phyloP scores from a whole-genome alignment of 2,113 vertebrate species.

The Ondatra zibethicus region DNA sequence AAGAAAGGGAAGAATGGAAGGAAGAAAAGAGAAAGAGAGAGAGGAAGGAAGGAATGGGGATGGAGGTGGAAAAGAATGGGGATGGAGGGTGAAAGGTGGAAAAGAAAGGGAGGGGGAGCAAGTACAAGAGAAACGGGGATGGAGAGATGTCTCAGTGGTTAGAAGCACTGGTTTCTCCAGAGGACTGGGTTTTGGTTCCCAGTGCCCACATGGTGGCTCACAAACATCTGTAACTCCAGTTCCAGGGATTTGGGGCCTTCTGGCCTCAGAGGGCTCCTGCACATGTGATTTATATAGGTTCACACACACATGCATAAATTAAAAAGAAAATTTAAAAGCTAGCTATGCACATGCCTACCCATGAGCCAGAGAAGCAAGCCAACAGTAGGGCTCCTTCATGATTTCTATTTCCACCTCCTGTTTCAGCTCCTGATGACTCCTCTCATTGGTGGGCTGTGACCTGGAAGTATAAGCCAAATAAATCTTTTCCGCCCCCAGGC shows the following conservation, averaged over 20 bases:
- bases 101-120: neutral
- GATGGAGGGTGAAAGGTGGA: neutral
- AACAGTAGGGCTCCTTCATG: neutral
- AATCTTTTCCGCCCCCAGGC: neutral
- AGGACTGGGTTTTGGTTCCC: neutral
- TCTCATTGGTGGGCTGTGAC: neutral
- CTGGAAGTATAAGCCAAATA: neutral
- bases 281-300: neutral
- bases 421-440: neutral
- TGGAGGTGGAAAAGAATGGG: neutral
- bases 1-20: too few relatives aligned
- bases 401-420: neutral
- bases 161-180: neutral
- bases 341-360: neutral
- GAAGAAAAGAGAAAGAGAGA: too few relatives aligned
- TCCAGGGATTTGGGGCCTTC: neutral
- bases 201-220: neutral
- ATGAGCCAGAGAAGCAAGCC: neutral
- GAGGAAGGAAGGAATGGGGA: too few relatives aligned
- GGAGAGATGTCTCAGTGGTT: neutral
- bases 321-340: neutral
- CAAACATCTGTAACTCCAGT: neutral
- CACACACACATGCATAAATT: neutral
- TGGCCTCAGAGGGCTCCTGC: neutral
- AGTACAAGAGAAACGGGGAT: neutral